These are phyloP conservation scores for Actinopyga echinites DNA, from an alignment of 53 echinoderm and acorn worm genomes.

Conservation along the genomic window DNA sequence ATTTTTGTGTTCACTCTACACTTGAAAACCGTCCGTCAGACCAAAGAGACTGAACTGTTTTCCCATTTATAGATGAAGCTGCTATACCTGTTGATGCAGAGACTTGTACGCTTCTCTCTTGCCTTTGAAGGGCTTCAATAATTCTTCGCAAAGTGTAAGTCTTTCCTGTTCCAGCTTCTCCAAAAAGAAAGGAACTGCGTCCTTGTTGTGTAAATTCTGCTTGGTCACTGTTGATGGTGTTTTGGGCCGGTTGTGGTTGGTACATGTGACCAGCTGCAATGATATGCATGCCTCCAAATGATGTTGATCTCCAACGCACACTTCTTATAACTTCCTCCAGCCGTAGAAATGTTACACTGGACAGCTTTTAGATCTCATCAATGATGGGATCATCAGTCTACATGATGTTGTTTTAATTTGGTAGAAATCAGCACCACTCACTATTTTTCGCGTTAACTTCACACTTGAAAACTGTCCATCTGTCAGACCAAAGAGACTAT, in stretches of 20 bases:
- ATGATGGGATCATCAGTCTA: background rate
- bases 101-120: background rate
- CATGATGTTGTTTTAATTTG: background rate
- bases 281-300: background rate
- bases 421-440: background rate
- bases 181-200: background rate
- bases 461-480: background rate
- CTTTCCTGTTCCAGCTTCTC: background rate
- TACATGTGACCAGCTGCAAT: background rate
- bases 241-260: no score
- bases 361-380: background rate
- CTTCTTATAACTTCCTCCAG: background rate
- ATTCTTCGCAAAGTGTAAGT: background rate
- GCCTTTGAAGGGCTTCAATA: background rate
- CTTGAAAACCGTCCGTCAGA: background rate
- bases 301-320: background rate
- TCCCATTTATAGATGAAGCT: background rate
- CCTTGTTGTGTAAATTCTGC: background rate
- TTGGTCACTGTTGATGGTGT: no score
- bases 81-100: background rate
- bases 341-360: background rate
- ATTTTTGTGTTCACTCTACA: background rate
- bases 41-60: constrained; percentile 17
- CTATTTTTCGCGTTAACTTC: background rate
- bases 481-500: background rate